These are phyloP conservation scores for Phyllopteryx taeniolatus DNA, from an alignment of 2,113 vertebrate genomes.

Conservation along the genomic window DNA sequence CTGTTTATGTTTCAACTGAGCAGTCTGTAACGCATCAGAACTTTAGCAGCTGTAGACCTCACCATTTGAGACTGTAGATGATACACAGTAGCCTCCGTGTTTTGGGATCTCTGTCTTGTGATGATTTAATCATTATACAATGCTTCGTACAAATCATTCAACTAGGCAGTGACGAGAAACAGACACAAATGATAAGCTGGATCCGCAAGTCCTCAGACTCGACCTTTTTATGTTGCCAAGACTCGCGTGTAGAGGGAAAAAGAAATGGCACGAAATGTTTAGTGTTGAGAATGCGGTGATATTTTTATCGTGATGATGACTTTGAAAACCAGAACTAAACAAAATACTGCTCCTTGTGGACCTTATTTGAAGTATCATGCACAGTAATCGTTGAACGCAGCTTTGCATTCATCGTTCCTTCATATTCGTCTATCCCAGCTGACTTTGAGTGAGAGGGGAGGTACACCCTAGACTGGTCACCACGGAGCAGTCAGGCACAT, in stretches of 20 bases:
- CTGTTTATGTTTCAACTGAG: slow-evolving; percentile 51
- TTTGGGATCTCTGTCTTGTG: slow-evolving; percentile 8
- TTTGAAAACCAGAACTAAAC: not conserved
- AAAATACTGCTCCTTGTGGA: not conserved
- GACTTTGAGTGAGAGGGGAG: too few species aligned
- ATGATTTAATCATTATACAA: slow-evolving; percentile 24
- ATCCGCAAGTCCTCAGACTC: not conserved
- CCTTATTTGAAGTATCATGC: not conserved
- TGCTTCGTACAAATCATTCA: slow-evolving; percentile 4
- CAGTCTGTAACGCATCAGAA: slow-evolving; percentile 38
- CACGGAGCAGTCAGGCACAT: too few species aligned
- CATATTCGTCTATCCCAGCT: too few species aligned
- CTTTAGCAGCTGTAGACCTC: slow-evolving; percentile 9
- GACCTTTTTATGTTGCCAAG: slow-evolving; percentile 19
- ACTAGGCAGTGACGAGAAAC: not conserved
- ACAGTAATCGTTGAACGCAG: not conserved
- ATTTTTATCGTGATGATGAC: not conserved
- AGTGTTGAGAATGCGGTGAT: not conserved
- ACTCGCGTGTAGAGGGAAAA: slow-evolving; percentile 24
- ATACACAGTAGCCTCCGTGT: slow-evolving; percentile 4
- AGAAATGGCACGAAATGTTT: slow-evolving; percentile 4
- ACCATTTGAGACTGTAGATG: not conserved
- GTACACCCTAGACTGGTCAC: too few species aligned
- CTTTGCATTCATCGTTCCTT: not conserved
- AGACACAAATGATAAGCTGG: not conserved